Evolutionary conservation across 92 coral and sea anemone genomes (phyloP).

Genomic region (Palythoa grandis): DNA sequence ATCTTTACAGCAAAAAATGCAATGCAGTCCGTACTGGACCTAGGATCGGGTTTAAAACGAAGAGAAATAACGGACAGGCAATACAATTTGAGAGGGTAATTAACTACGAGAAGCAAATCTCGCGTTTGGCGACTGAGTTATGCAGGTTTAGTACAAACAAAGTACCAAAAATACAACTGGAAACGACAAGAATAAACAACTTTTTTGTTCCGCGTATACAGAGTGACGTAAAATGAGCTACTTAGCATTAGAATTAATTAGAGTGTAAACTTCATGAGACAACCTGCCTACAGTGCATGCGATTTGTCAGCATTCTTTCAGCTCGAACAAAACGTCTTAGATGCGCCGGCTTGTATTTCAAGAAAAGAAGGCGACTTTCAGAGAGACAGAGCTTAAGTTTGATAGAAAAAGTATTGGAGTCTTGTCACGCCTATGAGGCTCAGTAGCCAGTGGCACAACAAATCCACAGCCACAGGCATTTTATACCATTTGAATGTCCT

Average conservation of each 20-base stretch:
- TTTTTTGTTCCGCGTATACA: slow-evolving; percentile 19
- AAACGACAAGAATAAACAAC: slow-evolving; percentile 37
- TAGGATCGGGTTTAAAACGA: neutral
- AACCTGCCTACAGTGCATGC: neutral
- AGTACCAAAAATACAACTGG: slow-evolving; percentile 30
- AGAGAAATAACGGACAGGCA: neutral
- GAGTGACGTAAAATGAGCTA: slow-evolving; percentile 23
- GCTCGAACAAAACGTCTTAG: neutral
- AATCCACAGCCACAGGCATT: slow-evolving; percentile 15
- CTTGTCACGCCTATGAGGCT: neutral
- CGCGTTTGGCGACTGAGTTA: slow-evolving; percentile 23
- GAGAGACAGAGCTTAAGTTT: neutral
- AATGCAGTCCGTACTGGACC: too few species aligned
- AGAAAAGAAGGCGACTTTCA: neutral
- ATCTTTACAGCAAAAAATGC: too few species aligned
- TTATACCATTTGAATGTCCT: neutral
- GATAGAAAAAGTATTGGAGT: neutral
- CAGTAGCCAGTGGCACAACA: too few species aligned
- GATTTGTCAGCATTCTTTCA: neutral
- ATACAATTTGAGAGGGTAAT: neutral
- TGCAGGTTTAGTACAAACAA: neutral
- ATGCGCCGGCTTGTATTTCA: neutral
- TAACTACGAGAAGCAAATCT: neutral
- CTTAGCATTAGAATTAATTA: slow-evolving; percentile 4
- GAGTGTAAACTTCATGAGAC: slow-evolving; percentile 29